Conservation (phyloP, 2,888 invertebrate species). For the Sarcophaga subvicina region DNA sequence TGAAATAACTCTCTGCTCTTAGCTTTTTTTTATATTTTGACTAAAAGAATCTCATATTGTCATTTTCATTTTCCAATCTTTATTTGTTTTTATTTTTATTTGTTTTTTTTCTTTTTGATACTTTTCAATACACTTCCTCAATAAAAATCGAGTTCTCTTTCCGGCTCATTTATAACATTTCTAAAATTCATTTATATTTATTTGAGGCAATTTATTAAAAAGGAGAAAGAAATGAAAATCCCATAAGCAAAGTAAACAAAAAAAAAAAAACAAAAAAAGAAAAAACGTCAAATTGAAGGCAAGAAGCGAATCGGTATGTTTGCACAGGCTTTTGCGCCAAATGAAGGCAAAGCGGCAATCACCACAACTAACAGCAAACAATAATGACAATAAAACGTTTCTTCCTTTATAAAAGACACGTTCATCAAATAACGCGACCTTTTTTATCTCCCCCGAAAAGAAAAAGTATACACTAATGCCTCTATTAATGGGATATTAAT, state of each 20-base stretch:
- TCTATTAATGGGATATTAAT: slow-evolving; percentile 29
- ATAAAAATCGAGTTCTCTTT: slow-evolving; percentile 67
- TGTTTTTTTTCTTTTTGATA: slow-evolving; percentile 32
- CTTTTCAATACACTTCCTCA: slow-evolving; percentile 65
- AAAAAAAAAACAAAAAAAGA: slow-evolving; percentile 6
- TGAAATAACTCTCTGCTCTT: slow-evolving; percentile 2
- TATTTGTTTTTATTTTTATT: slow-evolving; percentile 45
- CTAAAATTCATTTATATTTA: slow-evolving; percentile 69
- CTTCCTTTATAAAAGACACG: slow-evolving; percentile 61
- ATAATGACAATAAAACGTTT: slow-evolving; percentile 67
- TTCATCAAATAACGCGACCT: slow-evolving; percentile 64
- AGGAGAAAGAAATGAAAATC: slow-evolving; percentile 53
- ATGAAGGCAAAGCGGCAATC: slow-evolving; percentile 27
- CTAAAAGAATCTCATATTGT: slow-evolving; percentile 47
- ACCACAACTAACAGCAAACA: slow-evolving; percentile 65
- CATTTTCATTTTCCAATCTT: slow-evolving; percentile 57
- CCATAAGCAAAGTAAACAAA: slow-evolving; percentile 61
- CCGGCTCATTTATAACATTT: slow-evolving; percentile 70
- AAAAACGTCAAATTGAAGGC: slow-evolving; percentile 2
- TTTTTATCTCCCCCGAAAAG: background rate
- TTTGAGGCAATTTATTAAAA: slow-evolving; percentile 69
- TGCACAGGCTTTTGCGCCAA: slow-evolving; percentile 40
- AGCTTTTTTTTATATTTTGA: slow-evolving; percentile 8
- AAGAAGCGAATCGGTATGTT: slow-evolving; percentile 26
- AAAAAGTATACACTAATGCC: slow-evolving; percentile 31